A percentile compares a stretch with the other conserved stretches of the same genome.
Evolutionary conservation across 2,888 invertebrate species (phyloP).

Genomic region (Lamproptera curius): DNA sequence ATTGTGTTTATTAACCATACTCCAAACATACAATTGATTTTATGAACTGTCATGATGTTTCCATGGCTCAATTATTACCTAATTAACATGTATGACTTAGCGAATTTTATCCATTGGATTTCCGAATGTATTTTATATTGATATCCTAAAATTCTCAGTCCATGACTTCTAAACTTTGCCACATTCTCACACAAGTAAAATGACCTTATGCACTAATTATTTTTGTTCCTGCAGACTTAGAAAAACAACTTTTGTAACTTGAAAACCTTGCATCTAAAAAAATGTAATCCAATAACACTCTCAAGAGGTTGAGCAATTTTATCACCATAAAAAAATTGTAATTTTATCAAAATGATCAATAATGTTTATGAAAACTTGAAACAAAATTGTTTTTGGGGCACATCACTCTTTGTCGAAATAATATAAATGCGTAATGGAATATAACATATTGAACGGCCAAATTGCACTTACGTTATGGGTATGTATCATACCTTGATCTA

Average conservation of each 20-base stretch:
- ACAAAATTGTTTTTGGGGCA: constrained; percentile 2
- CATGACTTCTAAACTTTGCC: constrained; percentile 48
- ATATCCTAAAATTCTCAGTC: constrained; percentile 54
- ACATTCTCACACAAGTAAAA: constrained; percentile 40
- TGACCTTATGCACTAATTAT: constrained; percentile 42
- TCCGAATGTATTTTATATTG: constrained; percentile 34
- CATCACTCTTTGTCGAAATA: constrained; percentile 4
- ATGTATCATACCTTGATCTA: constrained; percentile 45
- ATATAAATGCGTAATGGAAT: constrained; percentile 32
- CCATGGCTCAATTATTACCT: constrained; percentile 23
- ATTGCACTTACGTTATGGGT: constrained; percentile 46
- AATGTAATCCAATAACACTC: background rate
- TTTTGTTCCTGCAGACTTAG: constrained; percentile 25
- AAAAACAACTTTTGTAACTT: constrained; percentile 19
- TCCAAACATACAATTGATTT: constrained; percentile 38
- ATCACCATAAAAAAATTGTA: too few species aligned
- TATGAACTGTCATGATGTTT: constrained; percentile 31
- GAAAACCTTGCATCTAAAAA: constrained; percentile 22
- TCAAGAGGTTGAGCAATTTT: constrained; percentile 11
- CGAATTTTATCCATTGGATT: constrained; percentile 45
- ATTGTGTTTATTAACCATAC: constrained; percentile 46
- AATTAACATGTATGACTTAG: constrained; percentile 45
- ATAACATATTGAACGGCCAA: constrained; percentile 31
- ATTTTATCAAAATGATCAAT: too few species aligned
- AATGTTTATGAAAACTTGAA: too few species aligned